A percentile compares a stretch with the other conserved stretches of the same genome.
phyloP scores from a whole-genome alignment of 2,888 invertebrate species.

The Phorcus lineatus region DNA sequence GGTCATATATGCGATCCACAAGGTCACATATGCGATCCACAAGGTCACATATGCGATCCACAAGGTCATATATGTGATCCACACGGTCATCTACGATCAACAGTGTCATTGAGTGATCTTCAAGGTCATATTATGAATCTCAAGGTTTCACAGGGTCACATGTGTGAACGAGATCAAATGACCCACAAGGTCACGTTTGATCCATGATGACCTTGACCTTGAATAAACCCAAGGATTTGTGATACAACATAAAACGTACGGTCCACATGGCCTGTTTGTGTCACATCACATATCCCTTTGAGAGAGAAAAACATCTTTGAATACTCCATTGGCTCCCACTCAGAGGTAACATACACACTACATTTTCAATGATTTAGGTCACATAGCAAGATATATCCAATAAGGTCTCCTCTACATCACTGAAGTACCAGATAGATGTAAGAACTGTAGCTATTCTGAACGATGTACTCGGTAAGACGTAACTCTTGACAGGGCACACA shows the following conservation, averaged over 20 bases:
- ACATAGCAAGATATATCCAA: conserved; percentile 9
- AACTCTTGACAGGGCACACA: neutral
- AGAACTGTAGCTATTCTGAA: neutral
- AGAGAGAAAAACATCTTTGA: neutral
- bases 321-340: no score
- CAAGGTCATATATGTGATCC: no score
- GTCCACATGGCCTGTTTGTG: neutral
- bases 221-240: neutral
- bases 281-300: neutral
- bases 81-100: neutral
- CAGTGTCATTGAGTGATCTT: no score
- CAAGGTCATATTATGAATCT: no score
- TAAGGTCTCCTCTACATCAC: neutral
- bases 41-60: neutral
- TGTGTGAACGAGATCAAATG: neutral
- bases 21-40: neutral
- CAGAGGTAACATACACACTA: neutral
- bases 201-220: neutral
- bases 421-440: conserved; percentile 1
- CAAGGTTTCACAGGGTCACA: no score
- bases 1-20: no score
- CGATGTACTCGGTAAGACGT: neutral
- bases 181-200: no score
- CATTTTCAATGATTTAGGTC: neutral
- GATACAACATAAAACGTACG: neutral